Percentiles rank a stretch among this genome's conserved stretches.
phyloP scores from a whole-genome alignment of 2,888 invertebrate species.

The Apodemia zela region DNA sequence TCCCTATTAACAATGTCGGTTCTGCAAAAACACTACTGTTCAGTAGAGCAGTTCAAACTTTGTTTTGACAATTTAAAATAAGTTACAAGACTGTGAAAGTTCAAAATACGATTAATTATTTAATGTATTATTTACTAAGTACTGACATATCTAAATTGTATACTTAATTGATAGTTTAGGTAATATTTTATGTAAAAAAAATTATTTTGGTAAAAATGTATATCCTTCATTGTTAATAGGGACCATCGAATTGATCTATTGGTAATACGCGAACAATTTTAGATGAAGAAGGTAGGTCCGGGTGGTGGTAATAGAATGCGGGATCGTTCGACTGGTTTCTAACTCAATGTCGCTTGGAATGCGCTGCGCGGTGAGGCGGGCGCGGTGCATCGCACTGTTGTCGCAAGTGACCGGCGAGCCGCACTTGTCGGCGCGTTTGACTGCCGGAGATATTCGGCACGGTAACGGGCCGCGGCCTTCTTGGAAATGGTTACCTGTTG shows the following conservation, averaged over 20 bases:
- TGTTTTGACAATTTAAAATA: no score
- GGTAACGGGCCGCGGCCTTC: conserved; percentile 79
- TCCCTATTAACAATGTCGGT: no score
- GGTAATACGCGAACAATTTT: conserved; percentile 20
- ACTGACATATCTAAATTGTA: no score
- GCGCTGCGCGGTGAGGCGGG: conserved; percentile 42
- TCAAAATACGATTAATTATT: no score
- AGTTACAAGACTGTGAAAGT: no score
- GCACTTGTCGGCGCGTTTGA: conserved; percentile 80
- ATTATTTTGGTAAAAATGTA: no score
- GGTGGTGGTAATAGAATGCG: conserved; percentile 59
- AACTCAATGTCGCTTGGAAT: conserved; percentile 75
- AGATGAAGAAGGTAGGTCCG: conserved; percentile 40
- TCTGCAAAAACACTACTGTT: no score
- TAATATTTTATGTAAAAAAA: no score
- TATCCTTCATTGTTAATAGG: no score
- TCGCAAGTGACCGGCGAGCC: conserved; percentile 67
- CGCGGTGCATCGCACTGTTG: conserved; percentile 59
- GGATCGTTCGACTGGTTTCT: conserved; percentile 72
- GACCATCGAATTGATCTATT: conserved; percentile 1
- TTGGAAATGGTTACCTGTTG: conserved; percentile 80
- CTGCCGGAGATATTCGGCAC: conserved; percentile 78
- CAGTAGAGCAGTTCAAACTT: no score
- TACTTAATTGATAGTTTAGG: no score
- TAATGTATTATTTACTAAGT: no score